Evolutionary conservation across 2,888 invertebrate genomes (phyloP), one percentile per base, ranked within the genome.

Genomic region (Orgyia antiqua): DNA sequence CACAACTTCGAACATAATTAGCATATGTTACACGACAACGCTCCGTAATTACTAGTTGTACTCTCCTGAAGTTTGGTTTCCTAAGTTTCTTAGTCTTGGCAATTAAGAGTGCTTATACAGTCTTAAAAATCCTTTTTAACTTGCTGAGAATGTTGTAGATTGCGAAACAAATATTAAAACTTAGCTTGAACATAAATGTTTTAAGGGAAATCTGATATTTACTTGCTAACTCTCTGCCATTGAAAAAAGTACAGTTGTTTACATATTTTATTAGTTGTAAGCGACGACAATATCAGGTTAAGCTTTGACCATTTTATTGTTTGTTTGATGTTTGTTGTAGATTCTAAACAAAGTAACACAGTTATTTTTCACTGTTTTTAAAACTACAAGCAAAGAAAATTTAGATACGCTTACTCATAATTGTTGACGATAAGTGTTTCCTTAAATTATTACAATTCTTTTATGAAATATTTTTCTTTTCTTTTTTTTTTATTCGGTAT

Each of bases 1-100:
- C 37, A 39, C 35, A 52, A 54, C 38, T 54, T 50, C 31, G 39
- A 44, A 43, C 39, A 42, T 31, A 47, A 41, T 52, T 50, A 31
- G 33, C 49, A 40, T 42, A 49, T 38, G 40, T 36, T 39, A 36
- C 42, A 36, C 40, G 33, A 41, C 28, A 35, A 36, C 34, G 33
- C 21, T 36, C 40, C 36, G 38, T 45, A 31, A 33, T 46, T 29
- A 46, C 40, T 13, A 3, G 8, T 13, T 13, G 6, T n/a, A 24
- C 10, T 24, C 12, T 6, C 6, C 11, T 10, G 5, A 20, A 20
- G 20, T 20, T 7, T 9, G 20, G 2, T 20, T 4, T 20, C n/a
- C n/a, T n/a, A n/a, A n/a, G n/a, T 20, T 20, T 20, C 9, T 5
- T 20, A n/a, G 8, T 20, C 1, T n/a, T 20, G 2, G 9, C 2